A percentile compares a stretch with the other conserved stretches of the same genome.
These are phyloP conservation scores for Azorinus chamasolen DNA, from an alignment of 2,888 invertebrate species.

Conservation along the genomic window DNA sequence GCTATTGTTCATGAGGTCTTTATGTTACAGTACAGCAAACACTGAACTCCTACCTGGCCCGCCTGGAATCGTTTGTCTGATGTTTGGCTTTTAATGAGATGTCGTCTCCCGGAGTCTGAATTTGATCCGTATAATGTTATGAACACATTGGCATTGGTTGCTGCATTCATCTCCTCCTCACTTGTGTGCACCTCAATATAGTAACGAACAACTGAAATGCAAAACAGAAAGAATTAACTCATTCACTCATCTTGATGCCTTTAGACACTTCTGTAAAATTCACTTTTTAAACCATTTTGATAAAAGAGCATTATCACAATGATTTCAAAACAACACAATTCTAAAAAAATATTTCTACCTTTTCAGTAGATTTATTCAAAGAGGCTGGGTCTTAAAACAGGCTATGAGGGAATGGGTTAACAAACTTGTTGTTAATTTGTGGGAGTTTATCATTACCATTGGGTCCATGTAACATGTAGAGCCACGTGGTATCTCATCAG, in stretches of 20 bases:
- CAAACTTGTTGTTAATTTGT: too few species aligned
- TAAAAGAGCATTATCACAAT: too few species aligned
- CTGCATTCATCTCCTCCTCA: conserved; percentile 72
- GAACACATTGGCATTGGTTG: conserved; percentile 75
- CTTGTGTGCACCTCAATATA: conserved; percentile 77
- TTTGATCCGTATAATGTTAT: conserved; percentile 75
- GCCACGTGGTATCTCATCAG: too few species aligned
- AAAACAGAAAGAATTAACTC: not conserved
- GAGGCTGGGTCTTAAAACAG: too few species aligned
- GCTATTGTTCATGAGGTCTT: not conserved
- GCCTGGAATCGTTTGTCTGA: conserved; percentile 68
- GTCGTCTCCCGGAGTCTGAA: conserved; percentile 75
- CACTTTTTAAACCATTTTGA: too few species aligned
- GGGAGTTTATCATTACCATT: too few species aligned
- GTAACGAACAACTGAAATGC: conserved; percentile 74
- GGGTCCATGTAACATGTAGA: too few species aligned
- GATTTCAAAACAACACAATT: too few species aligned
- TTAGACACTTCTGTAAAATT: too few species aligned
- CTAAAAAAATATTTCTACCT: too few species aligned
- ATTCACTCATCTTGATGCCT: not conserved
- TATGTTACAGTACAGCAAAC: not conserved
- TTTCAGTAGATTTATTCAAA: too few species aligned
- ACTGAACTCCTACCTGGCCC: conserved; percentile 69
- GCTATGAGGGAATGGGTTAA: too few species aligned
- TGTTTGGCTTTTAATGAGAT: conserved; percentile 61